A percentile compares a stretch with the other conserved stretches of the same genome.
These are phyloP conservation scores for Ferrisia virgata DNA, from an alignment of 2,888 invertebrate species.

Conservation along the genomic window DNA sequence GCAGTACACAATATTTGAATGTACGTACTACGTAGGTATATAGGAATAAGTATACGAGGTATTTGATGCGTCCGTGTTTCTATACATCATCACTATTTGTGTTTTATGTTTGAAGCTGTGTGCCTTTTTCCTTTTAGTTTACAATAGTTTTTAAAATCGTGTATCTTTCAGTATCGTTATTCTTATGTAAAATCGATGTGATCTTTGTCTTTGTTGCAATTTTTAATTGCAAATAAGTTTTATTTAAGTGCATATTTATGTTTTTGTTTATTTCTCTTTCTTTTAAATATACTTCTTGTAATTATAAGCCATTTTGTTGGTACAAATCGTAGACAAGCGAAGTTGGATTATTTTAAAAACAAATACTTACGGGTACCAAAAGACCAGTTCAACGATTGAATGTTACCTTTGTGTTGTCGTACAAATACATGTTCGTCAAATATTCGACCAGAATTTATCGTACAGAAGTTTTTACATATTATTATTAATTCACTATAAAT, in stretches of 20 bases:
- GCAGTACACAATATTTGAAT: background rate
- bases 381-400: slow-evolving; percentile 7
- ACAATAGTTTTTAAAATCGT: background rate
- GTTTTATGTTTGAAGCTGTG: background rate
- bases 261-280: background rate
- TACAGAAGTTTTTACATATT: background rate
- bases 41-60: no score
- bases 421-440: background rate
- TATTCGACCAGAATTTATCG: background rate
- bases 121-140: background rate
- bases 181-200: slow-evolving; percentile 12
- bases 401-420: background rate
- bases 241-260: background rate
- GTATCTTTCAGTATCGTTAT: slow-evolving; percentile 6
- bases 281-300: background rate
- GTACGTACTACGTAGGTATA: no score
- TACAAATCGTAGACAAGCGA: background rate
- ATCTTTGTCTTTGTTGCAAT: slow-evolving; percentile 20
- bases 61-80: background rate
- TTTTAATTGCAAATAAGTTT: background rate
- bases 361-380: background rate
- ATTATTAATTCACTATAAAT: background rate
- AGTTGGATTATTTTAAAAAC: background rate
- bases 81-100: background rate
- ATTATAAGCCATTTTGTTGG: background rate